These are phyloP conservation scores for Pantelozetes paolii DNA, from an alignment of 2,888 invertebrate species.

Conservation along the genomic window DNA sequence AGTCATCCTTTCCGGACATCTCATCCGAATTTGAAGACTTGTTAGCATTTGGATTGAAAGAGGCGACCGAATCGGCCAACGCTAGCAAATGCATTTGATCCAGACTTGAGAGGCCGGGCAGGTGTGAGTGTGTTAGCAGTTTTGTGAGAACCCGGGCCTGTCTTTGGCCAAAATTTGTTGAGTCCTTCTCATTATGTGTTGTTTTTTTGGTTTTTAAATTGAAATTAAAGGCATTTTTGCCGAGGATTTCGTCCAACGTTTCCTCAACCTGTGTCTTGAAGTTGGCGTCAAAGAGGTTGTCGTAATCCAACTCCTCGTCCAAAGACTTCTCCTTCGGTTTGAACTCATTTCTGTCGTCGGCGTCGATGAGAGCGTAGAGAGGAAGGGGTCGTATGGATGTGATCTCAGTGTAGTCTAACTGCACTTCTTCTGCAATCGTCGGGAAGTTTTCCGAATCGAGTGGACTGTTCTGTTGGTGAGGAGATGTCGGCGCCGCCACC, in stretches of 20 bases:
- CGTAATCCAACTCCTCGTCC: constrained; percentile 63
- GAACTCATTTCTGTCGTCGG: constrained; percentile 60
- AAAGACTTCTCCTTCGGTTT: constrained; percentile 31
- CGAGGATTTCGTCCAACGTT: constrained; percentile 60
- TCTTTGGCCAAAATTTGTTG: constrained; percentile 80
- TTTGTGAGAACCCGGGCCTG: constrained; percentile 81
- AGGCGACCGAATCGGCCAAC: constrained; percentile 93
- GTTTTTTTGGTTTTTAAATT: constrained; percentile 55
- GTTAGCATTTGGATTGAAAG: constrained; percentile 62
- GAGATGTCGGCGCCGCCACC: constrained; percentile 55
- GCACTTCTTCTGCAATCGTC: constrained; percentile 74
- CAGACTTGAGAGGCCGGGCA: constrained; percentile 88
- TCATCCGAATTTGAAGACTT: constrained; percentile 43
- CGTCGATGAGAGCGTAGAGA: constrained; percentile 88
- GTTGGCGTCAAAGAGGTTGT: constrained; percentile 72
- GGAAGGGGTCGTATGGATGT: constrained; percentile 97
- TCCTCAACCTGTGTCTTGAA: constrained; percentile 62
- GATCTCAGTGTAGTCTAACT: constrained; percentile 88
- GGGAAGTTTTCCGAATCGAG: constrained; percentile 71
- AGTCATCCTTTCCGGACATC: constrained; percentile 26
- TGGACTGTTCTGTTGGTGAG: constrained; percentile 46
- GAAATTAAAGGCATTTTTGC: constrained; percentile 56
- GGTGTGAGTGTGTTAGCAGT: constrained; percentile 85
- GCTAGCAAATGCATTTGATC: constrained; percentile 99
- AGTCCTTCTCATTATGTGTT: constrained; percentile 61